phyloP scores from a whole-genome alignment of 2,888 invertebrate genomes.

The Heliothis peltigera region DNA sequence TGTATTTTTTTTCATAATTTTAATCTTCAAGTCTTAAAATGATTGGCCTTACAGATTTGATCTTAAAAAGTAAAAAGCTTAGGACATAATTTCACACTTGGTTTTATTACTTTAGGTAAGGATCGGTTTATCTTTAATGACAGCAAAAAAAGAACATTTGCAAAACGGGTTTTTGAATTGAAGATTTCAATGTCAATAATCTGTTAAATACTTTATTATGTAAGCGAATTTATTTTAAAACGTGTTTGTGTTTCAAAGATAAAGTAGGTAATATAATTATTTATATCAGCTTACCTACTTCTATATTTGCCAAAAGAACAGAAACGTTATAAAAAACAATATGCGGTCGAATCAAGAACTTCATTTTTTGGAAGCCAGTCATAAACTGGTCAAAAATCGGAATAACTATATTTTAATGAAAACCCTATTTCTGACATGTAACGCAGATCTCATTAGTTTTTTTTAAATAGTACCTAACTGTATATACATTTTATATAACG shows the following conservation, averaged over 20 bases:
- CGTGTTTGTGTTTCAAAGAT: not conserved
- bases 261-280: too few relatives aligned
- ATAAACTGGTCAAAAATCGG: too few relatives aligned
- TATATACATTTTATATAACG: too few relatives aligned
- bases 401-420: too few relatives aligned
- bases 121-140: not conserved
- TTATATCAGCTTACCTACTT: too few relatives aligned
- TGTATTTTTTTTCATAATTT: not conserved
- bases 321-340: too few relatives aligned
- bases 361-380: too few relatives aligned
- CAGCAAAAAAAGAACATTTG: not conserved
- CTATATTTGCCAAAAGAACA: too few relatives aligned
- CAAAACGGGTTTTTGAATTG: not conserved
- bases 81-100: not conserved
- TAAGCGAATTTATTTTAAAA: not conserved
- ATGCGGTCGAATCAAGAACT: too few relatives aligned
- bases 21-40: not conserved
- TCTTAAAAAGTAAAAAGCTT: not conserved
- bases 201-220: not conserved
- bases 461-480: too few relatives aligned
- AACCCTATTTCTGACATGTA: too few relatives aligned
- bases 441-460: too few relatives aligned
- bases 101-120: not conserved
- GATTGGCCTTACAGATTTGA: not conserved
- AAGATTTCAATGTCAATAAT: constrained; percentile 1